Conservation (phyloP, 1,140 invertebrate genomes). For the Meteorus sp. region DNA sequence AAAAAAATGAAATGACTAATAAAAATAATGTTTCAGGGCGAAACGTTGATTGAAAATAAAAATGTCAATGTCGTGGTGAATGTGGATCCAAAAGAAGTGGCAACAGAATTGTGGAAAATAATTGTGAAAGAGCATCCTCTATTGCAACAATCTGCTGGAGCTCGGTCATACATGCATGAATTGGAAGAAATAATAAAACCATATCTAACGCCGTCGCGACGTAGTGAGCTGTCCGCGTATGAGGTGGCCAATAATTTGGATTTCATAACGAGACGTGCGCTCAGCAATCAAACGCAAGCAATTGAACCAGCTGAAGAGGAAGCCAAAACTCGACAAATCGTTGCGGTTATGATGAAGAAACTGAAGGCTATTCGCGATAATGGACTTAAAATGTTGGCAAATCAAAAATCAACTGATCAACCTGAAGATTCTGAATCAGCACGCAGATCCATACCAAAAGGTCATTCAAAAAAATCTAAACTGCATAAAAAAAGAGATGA, state of each 20-base stretch:
- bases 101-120: constrained; percentile 36
- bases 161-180: constrained; percentile 2
- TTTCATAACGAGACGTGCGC: constrained; percentile 26
- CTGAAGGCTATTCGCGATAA: too few relatives aligned
- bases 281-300: constrained; percentile 3
- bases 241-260: constrained; percentile 33
- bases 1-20: background rate
- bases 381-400: too few relatives aligned
- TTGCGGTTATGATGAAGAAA: constrained; percentile 33
- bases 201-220: constrained; percentile 21
- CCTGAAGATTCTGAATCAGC: background rate
- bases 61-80: constrained; percentile 39
- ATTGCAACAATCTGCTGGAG: background rate
- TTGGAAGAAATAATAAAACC: constrained; percentile 26
- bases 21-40: constrained; percentile 23
- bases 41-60: constrained; percentile 34
- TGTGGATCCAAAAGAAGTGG: constrained; percentile 32
- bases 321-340: constrained; percentile 28
- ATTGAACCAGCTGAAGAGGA: constrained; percentile 29
- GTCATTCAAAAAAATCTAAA: background rate
- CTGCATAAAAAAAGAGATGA: background rate
- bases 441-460: background rate
- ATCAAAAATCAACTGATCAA: too few relatives aligned
- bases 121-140: constrained; percentile 26
- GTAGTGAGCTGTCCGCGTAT: constrained; percentile 12